These are phyloP conservation scores for Psittacula derbiana DNA, from an alignment of 2,797 vertebrate species.

Conservation along the genomic window DNA sequence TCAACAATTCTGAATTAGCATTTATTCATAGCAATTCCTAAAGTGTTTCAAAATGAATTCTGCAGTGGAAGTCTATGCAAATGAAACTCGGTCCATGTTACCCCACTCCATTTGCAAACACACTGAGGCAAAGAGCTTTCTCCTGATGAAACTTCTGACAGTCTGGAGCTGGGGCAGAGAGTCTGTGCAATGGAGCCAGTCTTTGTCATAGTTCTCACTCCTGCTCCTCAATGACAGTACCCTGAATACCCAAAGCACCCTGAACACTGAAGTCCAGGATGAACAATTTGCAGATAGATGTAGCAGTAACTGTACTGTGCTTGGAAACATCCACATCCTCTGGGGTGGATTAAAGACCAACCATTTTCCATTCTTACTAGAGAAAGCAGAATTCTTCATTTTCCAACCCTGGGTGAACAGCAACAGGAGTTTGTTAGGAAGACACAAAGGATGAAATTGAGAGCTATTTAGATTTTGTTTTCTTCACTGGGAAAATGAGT, in stretches of 20 bases:
- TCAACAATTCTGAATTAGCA: conserved; percentile 7
- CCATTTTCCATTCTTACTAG: neutral
- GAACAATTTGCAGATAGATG: neutral
- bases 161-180: neutral
- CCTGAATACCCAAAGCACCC: neutral
- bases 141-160: neutral
- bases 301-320: neutral
- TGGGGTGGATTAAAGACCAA: neutral
- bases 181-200: neutral
- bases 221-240: neutral
- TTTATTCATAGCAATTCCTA: neutral
- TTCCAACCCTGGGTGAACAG: neutral
- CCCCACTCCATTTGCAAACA: neutral
- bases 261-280: neutral
- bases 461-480: neutral
- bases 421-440: neutral
- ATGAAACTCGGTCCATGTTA: neutral
- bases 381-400: neutral
- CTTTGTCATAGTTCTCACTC: neutral
- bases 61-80: neutral
- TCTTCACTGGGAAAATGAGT: neutral
- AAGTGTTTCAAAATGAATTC: conserved; percentile 1
- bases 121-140: neutral
- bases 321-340: neutral
- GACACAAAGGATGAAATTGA: neutral